These are phyloP conservation scores for Drosophila lini DNA, from an alignment of 1,140 invertebrate genomes.

Conservation along the genomic window DNA sequence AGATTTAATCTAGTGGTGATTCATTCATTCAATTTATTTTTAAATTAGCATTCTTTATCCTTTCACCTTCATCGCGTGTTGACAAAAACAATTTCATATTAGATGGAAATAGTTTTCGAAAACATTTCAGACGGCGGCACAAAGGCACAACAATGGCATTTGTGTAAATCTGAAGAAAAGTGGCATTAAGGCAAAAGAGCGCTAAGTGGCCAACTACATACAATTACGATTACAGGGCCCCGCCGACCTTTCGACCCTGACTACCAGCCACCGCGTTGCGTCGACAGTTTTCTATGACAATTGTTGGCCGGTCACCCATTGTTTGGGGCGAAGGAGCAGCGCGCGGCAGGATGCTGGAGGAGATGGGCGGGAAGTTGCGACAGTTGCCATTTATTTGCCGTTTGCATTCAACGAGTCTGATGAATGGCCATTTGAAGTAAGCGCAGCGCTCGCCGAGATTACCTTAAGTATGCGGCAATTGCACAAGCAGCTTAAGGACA, in stretches of 20 bases:
- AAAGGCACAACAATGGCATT: slow-evolving; percentile 65
- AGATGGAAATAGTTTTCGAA: slow-evolving; percentile 74
- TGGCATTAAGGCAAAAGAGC: slow-evolving; percentile 76
- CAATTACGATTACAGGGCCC: slow-evolving; percentile 71
- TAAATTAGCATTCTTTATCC: slow-evolving; percentile 3
- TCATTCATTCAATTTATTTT: background rate
- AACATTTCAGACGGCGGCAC: slow-evolving; percentile 55
- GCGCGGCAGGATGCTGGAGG: background rate
- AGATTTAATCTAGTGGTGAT: too few relatives aligned
- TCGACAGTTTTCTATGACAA: slow-evolving; percentile 77
- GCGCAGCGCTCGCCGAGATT: slow-evolving; percentile 77
- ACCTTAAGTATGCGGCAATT: slow-evolving; percentile 83
- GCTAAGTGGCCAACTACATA: slow-evolving; percentile 76
- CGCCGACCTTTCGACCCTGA: slow-evolving; percentile 29
- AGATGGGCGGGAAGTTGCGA: slow-evolving; percentile 38
- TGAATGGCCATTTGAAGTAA: slow-evolving; percentile 82
- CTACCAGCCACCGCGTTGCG: slow-evolving; percentile 30
- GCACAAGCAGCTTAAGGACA: slow-evolving; percentile 72
- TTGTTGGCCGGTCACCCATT: slow-evolving; percentile 73
- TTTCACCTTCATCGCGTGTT: slow-evolving; percentile 12
- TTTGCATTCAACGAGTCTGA: slow-evolving; percentile 82
- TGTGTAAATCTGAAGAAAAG: slow-evolving; percentile 44
- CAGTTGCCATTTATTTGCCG: slow-evolving; percentile 76
- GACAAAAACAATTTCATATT: slow-evolving; percentile 39
- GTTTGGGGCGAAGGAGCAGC: slow-evolving; percentile 25